These are phyloP conservation scores for Suricata suricatta DNA, from an alignment of 2,113 vertebrate genomes.

Conservation along the genomic window DNA sequence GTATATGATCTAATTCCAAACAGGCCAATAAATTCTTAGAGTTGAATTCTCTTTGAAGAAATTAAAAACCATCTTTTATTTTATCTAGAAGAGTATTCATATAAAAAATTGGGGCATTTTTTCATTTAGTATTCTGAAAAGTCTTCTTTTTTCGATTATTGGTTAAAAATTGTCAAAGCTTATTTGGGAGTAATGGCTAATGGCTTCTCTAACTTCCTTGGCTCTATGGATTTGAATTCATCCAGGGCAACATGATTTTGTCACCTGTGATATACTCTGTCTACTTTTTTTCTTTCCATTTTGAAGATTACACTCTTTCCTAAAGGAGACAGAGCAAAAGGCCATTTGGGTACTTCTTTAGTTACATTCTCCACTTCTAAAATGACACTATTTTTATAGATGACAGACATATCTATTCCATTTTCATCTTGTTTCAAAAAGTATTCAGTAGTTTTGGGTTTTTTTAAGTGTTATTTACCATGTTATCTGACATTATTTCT, in stretches of 20 bases:
- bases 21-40: not conserved
- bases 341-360: not conserved
- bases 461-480: slow-evolving; percentile 27
- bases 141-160: not conserved
- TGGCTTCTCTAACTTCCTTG: not conserved
- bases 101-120: not conserved
- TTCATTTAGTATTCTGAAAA: not conserved
- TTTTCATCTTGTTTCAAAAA: slow-evolving; percentile 58
- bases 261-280: not conserved
- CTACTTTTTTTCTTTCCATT: not conserved
- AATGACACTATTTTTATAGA: not conserved
- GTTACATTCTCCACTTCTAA: not conserved
- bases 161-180: not conserved
- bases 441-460: not conserved
- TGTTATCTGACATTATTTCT: slow-evolving; percentile 18
- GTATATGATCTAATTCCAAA: not conserved
- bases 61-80: not conserved
- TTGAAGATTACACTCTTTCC: not conserved
- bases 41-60: not conserved
- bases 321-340: not conserved
- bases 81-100: not conserved
- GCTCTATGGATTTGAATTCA: not conserved
- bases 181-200: not conserved
- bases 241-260: not conserved
- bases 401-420: not conserved